Conservation (phyloP, 2,888 invertebrate genomes). For the Xestobium rufovillosum region DNA sequence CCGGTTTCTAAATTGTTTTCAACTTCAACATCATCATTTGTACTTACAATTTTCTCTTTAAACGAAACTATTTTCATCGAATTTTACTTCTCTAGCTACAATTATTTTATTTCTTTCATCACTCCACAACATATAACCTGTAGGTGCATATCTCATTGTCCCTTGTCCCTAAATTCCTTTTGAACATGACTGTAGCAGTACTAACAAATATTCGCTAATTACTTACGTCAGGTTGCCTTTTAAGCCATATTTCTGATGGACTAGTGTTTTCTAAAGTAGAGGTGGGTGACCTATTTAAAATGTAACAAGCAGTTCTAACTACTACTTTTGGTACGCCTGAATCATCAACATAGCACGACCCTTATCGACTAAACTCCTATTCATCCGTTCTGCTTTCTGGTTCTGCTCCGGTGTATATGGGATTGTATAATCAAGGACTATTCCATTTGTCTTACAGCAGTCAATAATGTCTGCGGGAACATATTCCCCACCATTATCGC, state of each 20-base stretch:
- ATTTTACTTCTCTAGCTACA: conserved; percentile 17
- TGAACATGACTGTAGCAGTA: conserved; percentile 14
- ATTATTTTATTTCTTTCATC: conserved; percentile 16
- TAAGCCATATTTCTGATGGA: conserved; percentile 14
- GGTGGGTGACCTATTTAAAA: conserved; percentile 10
- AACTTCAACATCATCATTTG: conserved; percentile 3
- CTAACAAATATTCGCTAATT: conserved; percentile 12
- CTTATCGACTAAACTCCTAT: conserved; percentile 13
- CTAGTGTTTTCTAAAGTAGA: conserved; percentile 9
- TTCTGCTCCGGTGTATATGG: conserved; percentile 16
- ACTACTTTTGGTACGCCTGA: conserved; percentile 9
- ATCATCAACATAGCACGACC: conserved; percentile 12
- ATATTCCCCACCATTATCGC: conserved; percentile 15
- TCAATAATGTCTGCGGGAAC: conserved; percentile 5
- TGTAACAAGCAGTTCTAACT: conserved; percentile 11
- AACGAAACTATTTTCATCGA: conserved; percentile 16
- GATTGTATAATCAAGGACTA: conserved; percentile 13
- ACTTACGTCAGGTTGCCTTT: conserved; percentile 12
- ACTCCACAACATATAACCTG: conserved; percentile 18
- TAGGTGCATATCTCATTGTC: conserved; percentile 18
- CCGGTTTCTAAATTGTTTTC: no score
- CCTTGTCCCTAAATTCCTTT: conserved; percentile 14
- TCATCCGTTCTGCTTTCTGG: conserved; percentile 14
- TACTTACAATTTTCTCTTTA: conserved; percentile 9
- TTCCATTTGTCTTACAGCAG: conserved; percentile 13